phyloP scores from a whole-genome alignment of 2,113 vertebrate genomes.

The Pungitius pungitius region DNA sequence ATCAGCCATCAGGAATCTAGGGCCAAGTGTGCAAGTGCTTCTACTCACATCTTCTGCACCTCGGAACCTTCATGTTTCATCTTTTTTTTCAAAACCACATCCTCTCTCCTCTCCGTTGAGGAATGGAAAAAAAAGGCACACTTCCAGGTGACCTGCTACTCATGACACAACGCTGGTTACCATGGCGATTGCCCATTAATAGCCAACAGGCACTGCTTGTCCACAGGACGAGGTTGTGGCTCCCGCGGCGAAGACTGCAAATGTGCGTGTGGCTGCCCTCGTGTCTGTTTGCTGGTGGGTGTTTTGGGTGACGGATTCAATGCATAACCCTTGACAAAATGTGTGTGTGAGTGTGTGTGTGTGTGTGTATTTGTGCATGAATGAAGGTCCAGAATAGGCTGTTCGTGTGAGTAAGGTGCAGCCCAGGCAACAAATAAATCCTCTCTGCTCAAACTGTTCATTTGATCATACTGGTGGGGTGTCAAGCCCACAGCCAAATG shows the following conservation, averaged over 20 bases:
- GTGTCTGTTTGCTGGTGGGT: constrained; percentile 24
- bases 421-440: constrained; percentile 39
- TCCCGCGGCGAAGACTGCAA: constrained; percentile 36
- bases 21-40: constrained; percentile 22
- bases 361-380: constrained; percentile 11
- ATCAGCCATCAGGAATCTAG: constrained; percentile 19
- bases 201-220: constrained; percentile 69
- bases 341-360: constrained; percentile 9
- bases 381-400: constrained; percentile 36
- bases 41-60: constrained; percentile 14
- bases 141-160: constrained; percentile 76
- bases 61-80: constrained; percentile 17
- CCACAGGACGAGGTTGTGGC: constrained; percentile 56
- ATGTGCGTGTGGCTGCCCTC: constrained; percentile 9
- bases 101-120: constrained; percentile 2
- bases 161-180: constrained; percentile 75
- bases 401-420: constrained; percentile 34
- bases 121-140: constrained; percentile 46
- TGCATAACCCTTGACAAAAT: constrained; percentile 31
- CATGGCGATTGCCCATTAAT: constrained; percentile 80
- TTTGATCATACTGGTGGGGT: constrained; percentile 41
- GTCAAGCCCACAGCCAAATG: constrained; percentile 58
- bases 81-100: neutral
- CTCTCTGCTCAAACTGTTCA: constrained; percentile 44
- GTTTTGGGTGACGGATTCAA: constrained; percentile 36